Conservation (phyloP, 2,113 vertebrate species). For the Zosterops lateralis region DNA sequence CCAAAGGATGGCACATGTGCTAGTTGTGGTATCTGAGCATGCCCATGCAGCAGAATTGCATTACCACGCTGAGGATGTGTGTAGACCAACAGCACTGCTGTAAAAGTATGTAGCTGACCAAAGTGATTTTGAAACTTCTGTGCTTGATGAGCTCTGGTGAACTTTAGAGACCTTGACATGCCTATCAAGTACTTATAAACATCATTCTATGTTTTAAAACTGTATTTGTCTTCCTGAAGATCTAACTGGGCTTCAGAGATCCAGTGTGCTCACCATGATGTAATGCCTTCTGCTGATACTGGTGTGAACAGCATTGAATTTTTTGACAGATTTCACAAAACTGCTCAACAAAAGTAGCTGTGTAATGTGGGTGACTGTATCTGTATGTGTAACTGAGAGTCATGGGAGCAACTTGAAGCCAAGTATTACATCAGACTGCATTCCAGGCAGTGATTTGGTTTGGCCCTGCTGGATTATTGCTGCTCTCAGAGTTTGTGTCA, state of each 20-base stretch:
- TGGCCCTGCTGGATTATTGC: slow-evolving; percentile 3
- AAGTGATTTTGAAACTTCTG: neutral
- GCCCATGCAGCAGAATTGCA: neutral
- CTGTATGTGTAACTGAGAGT: slow-evolving; percentile 23
- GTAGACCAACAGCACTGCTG: neutral
- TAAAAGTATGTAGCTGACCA: neutral
- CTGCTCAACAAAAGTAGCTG: slow-evolving; percentile 33
- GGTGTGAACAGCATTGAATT: neutral
- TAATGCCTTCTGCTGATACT: neutral
- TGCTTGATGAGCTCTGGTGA: neutral
- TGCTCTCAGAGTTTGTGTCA: slow-evolving; percentile 1
- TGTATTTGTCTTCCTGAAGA: neutral
- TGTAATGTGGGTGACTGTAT: slow-evolving; percentile 14
- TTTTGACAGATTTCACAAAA: slow-evolving; percentile 3
- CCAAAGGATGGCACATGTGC: neutral
- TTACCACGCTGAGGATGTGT: neutral
- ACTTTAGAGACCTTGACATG: neutral
- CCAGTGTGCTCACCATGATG: neutral
- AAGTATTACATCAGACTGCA: slow-evolving; percentile 40
- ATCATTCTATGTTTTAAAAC: neutral
- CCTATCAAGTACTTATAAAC: neutral
- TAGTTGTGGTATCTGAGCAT: neutral
- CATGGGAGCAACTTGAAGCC: slow-evolving; percentile 25
- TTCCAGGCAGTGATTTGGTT: neutral
- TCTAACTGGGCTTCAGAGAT: neutral